These are phyloP conservation scores for Tribolium castaneum DNA, from an alignment of 1,140 invertebrate genomes.

Conservation along the genomic window DNA sequence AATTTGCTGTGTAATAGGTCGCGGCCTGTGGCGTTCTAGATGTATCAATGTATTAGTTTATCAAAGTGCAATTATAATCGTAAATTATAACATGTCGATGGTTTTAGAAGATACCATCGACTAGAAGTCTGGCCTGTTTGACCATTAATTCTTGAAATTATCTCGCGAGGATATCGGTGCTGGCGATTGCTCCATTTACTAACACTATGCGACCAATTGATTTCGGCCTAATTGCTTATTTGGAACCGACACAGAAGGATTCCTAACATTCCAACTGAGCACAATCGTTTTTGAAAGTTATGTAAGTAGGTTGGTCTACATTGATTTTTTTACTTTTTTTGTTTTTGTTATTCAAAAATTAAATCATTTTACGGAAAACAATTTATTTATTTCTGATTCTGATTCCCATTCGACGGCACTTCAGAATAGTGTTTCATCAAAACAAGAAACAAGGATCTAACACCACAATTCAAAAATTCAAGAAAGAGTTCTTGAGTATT, in stretches of 20 bases:
- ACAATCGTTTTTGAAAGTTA: too few relatives aligned
- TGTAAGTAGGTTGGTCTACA: too few relatives aligned
- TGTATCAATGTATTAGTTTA: conserved; percentile 40
- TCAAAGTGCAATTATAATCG: conserved; percentile 37
- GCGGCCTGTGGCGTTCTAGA: conserved; percentile 29
- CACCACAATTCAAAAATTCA: too few relatives aligned
- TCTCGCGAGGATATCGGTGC: conserved; percentile 1
- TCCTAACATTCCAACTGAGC: too few relatives aligned
- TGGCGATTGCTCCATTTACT: background rate
- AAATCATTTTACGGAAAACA: too few relatives aligned
- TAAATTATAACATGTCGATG: conserved; percentile 38
- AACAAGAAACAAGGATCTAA: too few relatives aligned
- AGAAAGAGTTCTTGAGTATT: too few relatives aligned
- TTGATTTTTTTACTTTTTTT: too few relatives aligned
- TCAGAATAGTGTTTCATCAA: too few relatives aligned
- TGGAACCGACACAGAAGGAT: background rate
- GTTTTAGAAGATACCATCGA: conserved; percentile 24
- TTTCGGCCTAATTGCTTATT: background rate
- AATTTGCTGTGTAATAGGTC: conserved; percentile 39
- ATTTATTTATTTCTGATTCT: too few relatives aligned
- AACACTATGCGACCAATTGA: background rate
- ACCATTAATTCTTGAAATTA: conserved; percentile 23
- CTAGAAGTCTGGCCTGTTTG: background rate
- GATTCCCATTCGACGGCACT: too few relatives aligned
- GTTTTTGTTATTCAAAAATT: too few relatives aligned